These are phyloP conservation scores for Crocodylus rhombifer DNA, from an alignment of 2,797 vertebrate species.

Conservation along the genomic window DNA sequence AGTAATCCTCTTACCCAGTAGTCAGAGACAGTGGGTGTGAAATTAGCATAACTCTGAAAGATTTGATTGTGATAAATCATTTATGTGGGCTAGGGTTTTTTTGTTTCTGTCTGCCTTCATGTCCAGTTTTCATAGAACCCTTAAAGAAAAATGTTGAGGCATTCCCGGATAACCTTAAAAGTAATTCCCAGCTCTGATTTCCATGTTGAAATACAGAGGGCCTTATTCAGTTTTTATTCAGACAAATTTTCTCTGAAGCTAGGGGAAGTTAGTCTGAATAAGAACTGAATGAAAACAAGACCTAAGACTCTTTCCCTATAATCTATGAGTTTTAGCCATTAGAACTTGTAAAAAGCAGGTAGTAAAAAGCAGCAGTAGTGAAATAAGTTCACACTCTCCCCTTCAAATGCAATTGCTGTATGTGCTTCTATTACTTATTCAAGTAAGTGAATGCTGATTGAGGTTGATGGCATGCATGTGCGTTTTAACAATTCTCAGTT, in stretches of 20 bases:
- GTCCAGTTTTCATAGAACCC: constrained; percentile 25
- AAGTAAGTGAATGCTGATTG: background rate
- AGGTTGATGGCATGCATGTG: background rate
- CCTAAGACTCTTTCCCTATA: background rate
- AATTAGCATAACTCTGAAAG: constrained; percentile 45
- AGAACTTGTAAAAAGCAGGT: background rate
- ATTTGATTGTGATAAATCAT: constrained; percentile 35
- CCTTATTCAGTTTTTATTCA: constrained; percentile 55
- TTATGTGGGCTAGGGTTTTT: background rate
- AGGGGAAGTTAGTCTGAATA: constrained; percentile 13
- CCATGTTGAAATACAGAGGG: background rate
- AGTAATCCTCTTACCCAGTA: constrained; percentile 25
- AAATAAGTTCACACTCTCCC: background rate
- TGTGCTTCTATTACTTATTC: background rate
- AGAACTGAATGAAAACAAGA: constrained; percentile 19
- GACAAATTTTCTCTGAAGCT: constrained; percentile 1
- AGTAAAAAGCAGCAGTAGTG: background rate
- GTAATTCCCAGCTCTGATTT: constrained; percentile 19
- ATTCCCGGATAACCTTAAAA: background rate
- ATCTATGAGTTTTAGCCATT: background rate
- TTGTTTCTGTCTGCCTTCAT: constrained; percentile 5
- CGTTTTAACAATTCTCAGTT: background rate
- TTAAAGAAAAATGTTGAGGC: background rate
- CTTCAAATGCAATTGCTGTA: background rate
- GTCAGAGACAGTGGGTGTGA: constrained; percentile 23